phyloP scores from a whole-genome alignment of 2,113 vertebrate species.

The Bos taurus region ARS-UCD2.0 NC_037344.1:14848501-14849000 shows the following conservation, averaged over 20 bases:
- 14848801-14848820: neutral
- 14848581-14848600: neutral
- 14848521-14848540: neutral
- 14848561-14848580: neutral
- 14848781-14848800: neutral
- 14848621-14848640: neutral
- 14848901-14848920: neutral
- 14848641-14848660: neutral
- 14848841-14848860: neutral
- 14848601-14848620: neutral
- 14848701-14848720: neutral
- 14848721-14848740: neutral
- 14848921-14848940: neutral
- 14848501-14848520: neutral
- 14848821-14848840: neutral
- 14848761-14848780: neutral
- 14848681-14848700: neutral
- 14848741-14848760: neutral
- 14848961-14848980: neutral
- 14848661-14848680: neutral
- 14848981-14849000: neutral
- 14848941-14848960: neutral
- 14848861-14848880: neutral
- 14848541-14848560: neutral
- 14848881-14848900: neutral